phyloP scores from a whole-genome alignment of 2,888 invertebrate species.

The Apodemia duryi region DNA sequence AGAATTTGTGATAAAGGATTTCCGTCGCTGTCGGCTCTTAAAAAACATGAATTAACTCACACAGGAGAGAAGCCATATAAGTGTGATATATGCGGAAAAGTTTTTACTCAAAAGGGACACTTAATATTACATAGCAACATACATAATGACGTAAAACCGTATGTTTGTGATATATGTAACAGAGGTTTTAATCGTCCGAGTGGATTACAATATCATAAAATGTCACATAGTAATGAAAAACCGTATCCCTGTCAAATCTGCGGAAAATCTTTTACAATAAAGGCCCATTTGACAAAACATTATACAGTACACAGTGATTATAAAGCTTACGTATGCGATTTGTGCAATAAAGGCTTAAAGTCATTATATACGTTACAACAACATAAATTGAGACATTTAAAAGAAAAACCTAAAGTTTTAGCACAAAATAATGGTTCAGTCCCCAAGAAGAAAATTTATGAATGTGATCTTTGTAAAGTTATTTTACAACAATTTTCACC shows the following conservation, averaged over 20 bases:
- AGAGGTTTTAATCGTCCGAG: neutral
- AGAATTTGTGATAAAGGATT: neutral
- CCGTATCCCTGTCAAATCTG: neutral
- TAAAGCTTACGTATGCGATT: neutral
- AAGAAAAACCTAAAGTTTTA: neutral
- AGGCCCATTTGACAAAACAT: neutral
- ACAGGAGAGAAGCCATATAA: neutral
- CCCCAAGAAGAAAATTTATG: neutral
- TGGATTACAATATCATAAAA: neutral
- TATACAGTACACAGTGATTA: neutral
- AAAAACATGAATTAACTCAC: neutral
- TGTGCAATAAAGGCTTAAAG: neutral
- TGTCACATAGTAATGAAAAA: neutral
- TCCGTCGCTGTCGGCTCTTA: neutral
- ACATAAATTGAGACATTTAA: neutral
- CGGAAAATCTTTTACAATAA: neutral
- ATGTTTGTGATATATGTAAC: neutral
- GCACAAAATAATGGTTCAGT: neutral
- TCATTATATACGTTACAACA: neutral
- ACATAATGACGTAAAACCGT: neutral
- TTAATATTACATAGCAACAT: neutral
- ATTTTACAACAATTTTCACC: too few species aligned
- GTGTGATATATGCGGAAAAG: neutral
- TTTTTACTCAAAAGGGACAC: neutral
- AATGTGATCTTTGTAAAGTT: neutral